These are phyloP conservation scores for Myiopsitta monachus DNA, from an alignment of 2,113 vertebrate species.

Conservation along the genomic window DNA sequence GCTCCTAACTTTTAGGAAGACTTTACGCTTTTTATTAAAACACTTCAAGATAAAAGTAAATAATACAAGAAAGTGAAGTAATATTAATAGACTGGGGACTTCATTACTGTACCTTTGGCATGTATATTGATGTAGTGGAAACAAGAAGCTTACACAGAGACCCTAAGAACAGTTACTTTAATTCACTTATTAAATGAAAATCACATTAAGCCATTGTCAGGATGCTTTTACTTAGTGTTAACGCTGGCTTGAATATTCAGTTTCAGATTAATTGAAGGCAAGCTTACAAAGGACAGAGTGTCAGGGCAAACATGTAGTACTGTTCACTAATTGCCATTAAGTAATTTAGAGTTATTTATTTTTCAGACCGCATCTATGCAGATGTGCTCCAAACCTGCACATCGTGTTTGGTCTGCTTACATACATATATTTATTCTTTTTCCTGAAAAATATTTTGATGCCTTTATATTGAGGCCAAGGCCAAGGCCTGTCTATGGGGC, in stretches of 20 bases:
- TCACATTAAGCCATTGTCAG: background rate
- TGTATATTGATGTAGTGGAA: background rate
- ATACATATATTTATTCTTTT: background rate
- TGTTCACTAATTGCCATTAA: background rate
- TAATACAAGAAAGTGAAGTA: background rate
- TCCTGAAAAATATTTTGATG: background rate
- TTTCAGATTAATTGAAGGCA: background rate
- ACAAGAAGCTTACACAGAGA: background rate
- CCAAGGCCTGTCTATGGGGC: background rate
- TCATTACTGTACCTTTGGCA: background rate
- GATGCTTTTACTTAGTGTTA: background rate
- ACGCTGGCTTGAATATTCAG: background rate
- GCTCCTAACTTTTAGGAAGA: background rate
- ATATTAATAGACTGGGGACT: background rate
- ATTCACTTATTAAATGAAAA: constrained; percentile 16
- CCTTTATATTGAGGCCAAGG: background rate
- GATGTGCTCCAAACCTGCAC: background rate
- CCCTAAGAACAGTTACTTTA: background rate
- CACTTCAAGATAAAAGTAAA: background rate
- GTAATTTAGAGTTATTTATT: background rate
- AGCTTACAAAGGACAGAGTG: background rate
- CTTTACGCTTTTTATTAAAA: background rate
- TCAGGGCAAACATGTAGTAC: background rate
- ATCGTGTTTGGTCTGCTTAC: background rate
- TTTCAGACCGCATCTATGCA: background rate